These are phyloP conservation scores for Perognathus longimembris DNA, from an alignment of 2,113 vertebrate genomes.

Conservation along the genomic window DNA sequence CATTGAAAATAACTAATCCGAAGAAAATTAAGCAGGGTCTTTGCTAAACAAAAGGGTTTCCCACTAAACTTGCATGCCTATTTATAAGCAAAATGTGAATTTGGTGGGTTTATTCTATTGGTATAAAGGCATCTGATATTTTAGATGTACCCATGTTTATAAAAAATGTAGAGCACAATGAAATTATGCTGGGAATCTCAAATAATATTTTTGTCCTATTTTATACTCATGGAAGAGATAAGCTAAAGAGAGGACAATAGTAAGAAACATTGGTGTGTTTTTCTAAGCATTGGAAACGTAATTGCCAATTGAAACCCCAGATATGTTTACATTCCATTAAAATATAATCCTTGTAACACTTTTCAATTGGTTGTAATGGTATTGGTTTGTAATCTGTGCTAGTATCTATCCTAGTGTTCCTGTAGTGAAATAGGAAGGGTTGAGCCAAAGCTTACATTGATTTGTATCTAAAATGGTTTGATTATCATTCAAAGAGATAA, in stretches of 20 bases:
- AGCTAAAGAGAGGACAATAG: conserved; percentile 59
- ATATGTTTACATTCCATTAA: conserved; percentile 82
- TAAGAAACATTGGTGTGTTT: conserved; percentile 49
- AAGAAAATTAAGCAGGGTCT: conserved; percentile 46
- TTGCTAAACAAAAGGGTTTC: conserved; percentile 62
- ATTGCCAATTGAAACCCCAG: conserved; percentile 62
- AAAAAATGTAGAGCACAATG: conserved; percentile 66
- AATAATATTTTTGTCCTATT: conserved; percentile 77
- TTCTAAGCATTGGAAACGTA: conserved; percentile 61
- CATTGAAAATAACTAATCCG: conserved; percentile 60
- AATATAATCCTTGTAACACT: conserved; percentile 47
- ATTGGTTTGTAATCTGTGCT: conserved; percentile 69
- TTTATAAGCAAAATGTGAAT: conserved; percentile 70
- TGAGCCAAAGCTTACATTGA: conserved; percentile 81
- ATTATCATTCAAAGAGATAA: conserved; percentile 68
- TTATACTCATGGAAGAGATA: conserved; percentile 65
- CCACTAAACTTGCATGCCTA: conserved; percentile 59
- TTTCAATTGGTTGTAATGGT: conserved; percentile 24
- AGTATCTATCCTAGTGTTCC: conserved; percentile 65
- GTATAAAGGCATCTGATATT: conserved; percentile 77
- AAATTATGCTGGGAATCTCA: conserved; percentile 57
- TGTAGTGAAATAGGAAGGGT: conserved; percentile 71
- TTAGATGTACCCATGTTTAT: conserved; percentile 55
- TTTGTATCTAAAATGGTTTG: conserved; percentile 54
- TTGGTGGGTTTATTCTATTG: conserved; percentile 55